Base-by-base conservation (phyloP, 2,888 invertebrate species). In the Cerceris rybyensis region DNA sequence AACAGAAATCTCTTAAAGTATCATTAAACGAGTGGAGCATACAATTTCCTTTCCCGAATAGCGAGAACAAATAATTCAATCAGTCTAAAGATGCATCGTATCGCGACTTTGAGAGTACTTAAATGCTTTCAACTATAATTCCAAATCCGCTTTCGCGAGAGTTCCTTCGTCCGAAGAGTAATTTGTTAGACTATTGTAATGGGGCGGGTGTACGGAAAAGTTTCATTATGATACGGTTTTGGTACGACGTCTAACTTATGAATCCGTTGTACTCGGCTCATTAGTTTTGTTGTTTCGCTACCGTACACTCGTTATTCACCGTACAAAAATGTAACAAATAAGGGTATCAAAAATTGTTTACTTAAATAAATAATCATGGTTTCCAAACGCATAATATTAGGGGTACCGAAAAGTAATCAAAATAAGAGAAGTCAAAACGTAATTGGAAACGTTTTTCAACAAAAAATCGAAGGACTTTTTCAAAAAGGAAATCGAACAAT, bases 161-260 rank as follows among this genome's bases (percentile, higher is more conserved):
- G 11, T 7, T 54, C 6, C n/a, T 54, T 7, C 6, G 13, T 7
- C n/a, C 16, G 16, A n/a, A 54, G n/a, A 1, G 14, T 54, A 14
- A 54, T 54, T 54, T 54, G n/a, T 54, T 54, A 11, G n/a, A 7
- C n/a, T 8, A 8, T 46, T 46, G 46, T 6, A n/a, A 7, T 8
- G 14, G 14, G 54, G 13, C 16, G 11, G 55, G 28, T 17, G 0
- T 17, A 17, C 28, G 28, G 28, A 57, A 57, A 7, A 57, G 16
- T 54, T 54, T 8, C 54, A 54, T 54, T 54, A 54, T 7, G 54
- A n/a, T n/a, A 54, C n/a, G 14, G 14, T 54, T 54, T 7, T n/a
- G 7, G 11, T n/a, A 9, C n/a, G 16, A n/a, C 14, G 14, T 16
- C 54, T 54, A n/a, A 54, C 2, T 11, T 54, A 54, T 54, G 54